A percentile compares a stretch with the other conserved stretches of the same genome.
phyloP scores from a whole-genome alignment of 1,140 invertebrate genomes.

The Nymphalis io region DNA sequence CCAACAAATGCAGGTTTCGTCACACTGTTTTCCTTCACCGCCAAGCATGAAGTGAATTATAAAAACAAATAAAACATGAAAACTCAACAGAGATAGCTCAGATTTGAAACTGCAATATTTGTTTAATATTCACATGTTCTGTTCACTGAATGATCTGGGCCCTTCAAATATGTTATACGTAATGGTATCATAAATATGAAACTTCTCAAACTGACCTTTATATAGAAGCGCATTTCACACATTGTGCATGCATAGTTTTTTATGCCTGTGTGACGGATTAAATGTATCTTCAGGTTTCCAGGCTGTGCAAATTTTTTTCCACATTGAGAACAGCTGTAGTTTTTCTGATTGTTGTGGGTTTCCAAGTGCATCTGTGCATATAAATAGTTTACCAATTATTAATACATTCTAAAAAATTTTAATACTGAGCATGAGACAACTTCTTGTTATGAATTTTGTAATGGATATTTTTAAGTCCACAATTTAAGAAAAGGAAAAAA shows the following conservation, averaged over 20 bases:
- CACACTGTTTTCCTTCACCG: too few species aligned
- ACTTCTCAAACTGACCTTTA: constrained; percentile 60
- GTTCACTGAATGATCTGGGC: too few species aligned
- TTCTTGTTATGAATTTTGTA: not conserved
- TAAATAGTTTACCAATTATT: not conserved
- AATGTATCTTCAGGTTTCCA: constrained; percentile 75
- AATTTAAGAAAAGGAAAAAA: not conserved
- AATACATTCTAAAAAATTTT: not conserved
- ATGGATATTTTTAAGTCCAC: not conserved
- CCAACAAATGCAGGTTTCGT: too few species aligned
- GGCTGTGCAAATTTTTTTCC: constrained; percentile 86
- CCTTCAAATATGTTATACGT: not conserved
- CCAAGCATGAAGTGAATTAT: too few species aligned
- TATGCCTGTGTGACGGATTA: constrained; percentile 77
- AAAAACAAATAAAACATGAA: too few species aligned
- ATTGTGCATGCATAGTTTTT: constrained; percentile 75
- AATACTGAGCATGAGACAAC: not conserved
- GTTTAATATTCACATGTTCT: too few species aligned
- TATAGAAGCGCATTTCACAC: constrained; percentile 78
- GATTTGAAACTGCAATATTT: too few species aligned
- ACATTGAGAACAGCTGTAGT: constrained; percentile 83
- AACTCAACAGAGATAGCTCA: too few species aligned
- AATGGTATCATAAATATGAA: not conserved
- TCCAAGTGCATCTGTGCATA: constrained; percentile 74
- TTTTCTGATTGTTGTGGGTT: constrained; percentile 81